Evolutionary conservation across 1,140 invertebrate genomes (phyloP).

Genomic region (Drosophila obscura): DNA sequence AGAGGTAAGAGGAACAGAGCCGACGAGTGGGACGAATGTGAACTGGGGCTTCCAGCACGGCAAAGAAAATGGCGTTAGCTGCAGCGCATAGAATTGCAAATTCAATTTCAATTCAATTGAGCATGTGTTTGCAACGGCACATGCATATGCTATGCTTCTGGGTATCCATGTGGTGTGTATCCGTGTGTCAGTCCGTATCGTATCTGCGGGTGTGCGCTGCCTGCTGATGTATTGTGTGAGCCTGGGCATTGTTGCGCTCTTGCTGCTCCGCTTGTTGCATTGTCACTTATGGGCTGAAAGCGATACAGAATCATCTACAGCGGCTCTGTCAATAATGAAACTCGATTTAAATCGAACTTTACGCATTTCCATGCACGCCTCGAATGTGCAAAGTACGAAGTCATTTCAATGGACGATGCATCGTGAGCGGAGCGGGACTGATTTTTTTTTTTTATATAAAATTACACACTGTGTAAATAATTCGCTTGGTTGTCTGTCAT

Average conservation of each 20-base stretch:
- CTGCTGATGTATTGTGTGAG: conserved; percentile 41
- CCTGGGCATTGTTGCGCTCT: conserved; percentile 63
- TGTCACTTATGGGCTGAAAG: conserved; percentile 66
- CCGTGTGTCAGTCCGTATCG: neutral
- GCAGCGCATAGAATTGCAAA: conserved; percentile 81
- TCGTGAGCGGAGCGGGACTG: neutral
- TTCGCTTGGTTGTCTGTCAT: conserved; percentile 30
- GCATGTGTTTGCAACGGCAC: conserved; percentile 75
- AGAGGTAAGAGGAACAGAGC: conserved; percentile 22
- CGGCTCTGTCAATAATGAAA: conserved; percentile 56
- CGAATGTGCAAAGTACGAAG: conserved; percentile 14
- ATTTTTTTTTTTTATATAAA: conserved; percentile 38
- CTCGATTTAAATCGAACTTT: conserved; percentile 36
- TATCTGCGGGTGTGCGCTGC: conserved; percentile 10
- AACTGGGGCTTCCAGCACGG: conserved; percentile 49
- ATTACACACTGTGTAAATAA: conserved; percentile 46
- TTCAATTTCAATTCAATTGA: conserved; percentile 83
- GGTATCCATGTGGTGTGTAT: conserved; percentile 16
- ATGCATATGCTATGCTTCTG: conserved; percentile 71
- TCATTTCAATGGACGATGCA: neutral
- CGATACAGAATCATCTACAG: conserved; percentile 52
- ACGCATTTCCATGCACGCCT: conserved; percentile 11
- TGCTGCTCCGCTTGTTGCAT: conserved; percentile 72
- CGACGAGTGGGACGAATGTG: conserved; percentile 9
- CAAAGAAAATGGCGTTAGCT: conserved; percentile 80